These are phyloP conservation scores for Oncorhynchus keta DNA, from an alignment of 2,113 vertebrate genomes.

Conservation along the genomic window DNA sequence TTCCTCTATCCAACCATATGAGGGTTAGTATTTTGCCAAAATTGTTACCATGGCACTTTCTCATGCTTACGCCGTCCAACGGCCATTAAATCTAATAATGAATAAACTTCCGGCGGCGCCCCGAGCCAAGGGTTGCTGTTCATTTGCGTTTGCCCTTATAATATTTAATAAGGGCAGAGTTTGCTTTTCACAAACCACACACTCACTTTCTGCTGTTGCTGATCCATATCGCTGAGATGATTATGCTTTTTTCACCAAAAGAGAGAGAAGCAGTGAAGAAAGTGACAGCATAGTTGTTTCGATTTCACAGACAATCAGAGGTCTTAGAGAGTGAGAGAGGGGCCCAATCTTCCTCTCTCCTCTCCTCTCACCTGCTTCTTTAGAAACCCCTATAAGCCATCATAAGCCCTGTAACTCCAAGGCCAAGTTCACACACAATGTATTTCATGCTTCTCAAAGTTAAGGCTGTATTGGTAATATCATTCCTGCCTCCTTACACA, in stretches of 20 bases:
- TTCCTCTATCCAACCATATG: not conserved
- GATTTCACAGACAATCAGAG: not conserved
- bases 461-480: constrained; percentile 54
- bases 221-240: not conserved
- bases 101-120: not conserved
- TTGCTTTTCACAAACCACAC: not conserved
- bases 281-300: not conserved
- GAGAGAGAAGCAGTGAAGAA: not conserved
- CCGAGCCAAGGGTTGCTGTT: not conserved
- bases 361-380: not conserved
- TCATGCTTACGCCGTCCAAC: not conserved
- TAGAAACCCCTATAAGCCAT: constrained; percentile 22
- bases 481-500: constrained; percentile 34
- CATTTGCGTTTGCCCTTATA: constrained; percentile 8
- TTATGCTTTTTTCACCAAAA: not conserved
- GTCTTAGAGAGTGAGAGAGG: constrained; percentile 2
- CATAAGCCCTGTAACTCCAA: constrained; percentile 42
- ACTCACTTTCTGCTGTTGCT: not conserved
- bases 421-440: constrained; percentile 44
- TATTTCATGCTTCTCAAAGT: constrained; percentile 58
- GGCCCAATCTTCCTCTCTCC: not conserved
- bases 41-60: not conserved
- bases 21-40: not conserved
- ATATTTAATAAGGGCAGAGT: constrained; percentile 1
- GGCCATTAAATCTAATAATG: not conserved